These are phyloP conservation scores for Monomorium pharaonis DNA, from an alignment of 1,140 invertebrate species.

Conservation along the genomic window DNA sequence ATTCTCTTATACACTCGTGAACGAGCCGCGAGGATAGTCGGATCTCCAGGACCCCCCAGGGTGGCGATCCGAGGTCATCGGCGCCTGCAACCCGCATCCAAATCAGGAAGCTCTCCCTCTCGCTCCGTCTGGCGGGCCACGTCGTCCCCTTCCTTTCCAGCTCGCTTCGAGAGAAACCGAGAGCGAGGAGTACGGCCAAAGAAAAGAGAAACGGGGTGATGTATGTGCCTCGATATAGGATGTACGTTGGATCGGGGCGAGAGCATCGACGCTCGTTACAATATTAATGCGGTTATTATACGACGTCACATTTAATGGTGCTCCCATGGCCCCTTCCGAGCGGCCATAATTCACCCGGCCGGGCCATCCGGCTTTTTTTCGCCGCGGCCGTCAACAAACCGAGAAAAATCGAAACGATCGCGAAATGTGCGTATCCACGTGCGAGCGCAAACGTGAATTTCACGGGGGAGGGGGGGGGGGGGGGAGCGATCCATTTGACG, in stretches of 20 bases:
- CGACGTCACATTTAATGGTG: constrained; percentile 68
- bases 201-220: constrained; percentile 54
- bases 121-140: background rate
- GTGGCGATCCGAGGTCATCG: constrained; percentile 63
- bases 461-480: background rate
- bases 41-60: constrained; percentile 47
- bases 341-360: constrained; percentile 49
- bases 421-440: constrained; percentile 12
- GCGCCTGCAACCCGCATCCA: constrained; percentile 63
- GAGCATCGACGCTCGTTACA: constrained; percentile 72
- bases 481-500: background rate
- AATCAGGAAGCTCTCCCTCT: constrained; percentile 55
- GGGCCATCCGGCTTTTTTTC: constrained; percentile 59
- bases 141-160: background rate
- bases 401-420: constrained; percentile 52
- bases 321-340: constrained; percentile 55
- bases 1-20: constrained; percentile 53
- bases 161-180: background rate
- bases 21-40: constrained; percentile 39
- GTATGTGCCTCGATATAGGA: constrained; percentile 53
- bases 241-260: constrained; percentile 55
- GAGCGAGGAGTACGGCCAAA: constrained; percentile 22
- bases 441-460: constrained; percentile 9
- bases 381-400: constrained; percentile 33
- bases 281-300: constrained; percentile 75